These are phyloP conservation scores for Copidosoma floridanum DNA, from an alignment of 1,140 invertebrate species.

Conservation along the genomic window DNA sequence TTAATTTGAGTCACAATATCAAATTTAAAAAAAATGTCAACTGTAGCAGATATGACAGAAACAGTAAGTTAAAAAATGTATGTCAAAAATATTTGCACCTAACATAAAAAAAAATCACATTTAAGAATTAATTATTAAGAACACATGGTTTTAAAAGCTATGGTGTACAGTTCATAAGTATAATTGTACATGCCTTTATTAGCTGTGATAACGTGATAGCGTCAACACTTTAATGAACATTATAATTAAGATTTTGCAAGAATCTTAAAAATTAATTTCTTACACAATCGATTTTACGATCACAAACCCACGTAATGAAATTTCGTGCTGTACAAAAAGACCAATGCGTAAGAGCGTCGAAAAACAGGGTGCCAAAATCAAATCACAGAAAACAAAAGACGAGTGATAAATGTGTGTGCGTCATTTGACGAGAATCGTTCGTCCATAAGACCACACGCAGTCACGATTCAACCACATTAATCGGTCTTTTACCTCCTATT, in stretches of 20 bases:
- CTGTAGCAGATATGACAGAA: too few species aligned
- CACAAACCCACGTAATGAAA: background rate
- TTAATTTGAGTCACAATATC: too few species aligned
- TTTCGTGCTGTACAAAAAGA: background rate
- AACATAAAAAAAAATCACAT: too few species aligned
- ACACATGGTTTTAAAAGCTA: too few species aligned
- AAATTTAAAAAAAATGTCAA: too few species aligned
- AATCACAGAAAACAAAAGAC: conserved; percentile 4
- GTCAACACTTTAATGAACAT: background rate
- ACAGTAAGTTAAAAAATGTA: too few species aligned
- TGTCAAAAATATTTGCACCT: too few species aligned
- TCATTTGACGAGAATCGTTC: conserved; percentile 27
- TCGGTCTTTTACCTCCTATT: too few species aligned
- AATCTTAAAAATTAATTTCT: conserved; percentile 13
- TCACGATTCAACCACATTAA: conserved; percentile 56
- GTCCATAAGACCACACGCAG: conserved; percentile 44
- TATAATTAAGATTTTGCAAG: background rate
- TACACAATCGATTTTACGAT: conserved; percentile 23
- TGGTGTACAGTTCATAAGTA: too few species aligned
- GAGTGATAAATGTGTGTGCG: conserved; percentile 14
- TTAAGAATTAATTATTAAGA: too few species aligned
- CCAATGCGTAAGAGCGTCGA: background rate
- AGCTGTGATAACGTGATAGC: too few species aligned
- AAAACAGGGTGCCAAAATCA: background rate
- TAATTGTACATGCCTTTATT: too few species aligned